Evolutionary conservation across 2,113 vertebrate species (phyloP).

Genomic region (Muntiacus muntjak): DNA sequence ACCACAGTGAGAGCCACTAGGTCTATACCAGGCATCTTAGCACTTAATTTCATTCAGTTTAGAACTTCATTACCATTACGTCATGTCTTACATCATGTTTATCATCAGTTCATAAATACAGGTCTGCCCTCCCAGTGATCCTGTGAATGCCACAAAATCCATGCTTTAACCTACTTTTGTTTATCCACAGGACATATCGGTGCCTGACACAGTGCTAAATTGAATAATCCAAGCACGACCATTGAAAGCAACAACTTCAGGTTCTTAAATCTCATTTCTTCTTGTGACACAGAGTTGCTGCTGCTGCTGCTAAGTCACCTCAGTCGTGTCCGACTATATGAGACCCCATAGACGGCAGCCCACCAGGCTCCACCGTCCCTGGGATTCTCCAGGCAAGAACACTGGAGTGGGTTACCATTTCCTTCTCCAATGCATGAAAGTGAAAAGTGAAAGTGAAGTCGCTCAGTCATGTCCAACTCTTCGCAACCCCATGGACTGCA

Average conservation of each 20-base stretch:
- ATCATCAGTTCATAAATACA: conserved; percentile 13
- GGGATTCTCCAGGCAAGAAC: too few relatives aligned
- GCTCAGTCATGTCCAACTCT: too few relatives aligned
- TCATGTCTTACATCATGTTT: conserved; percentile 20
- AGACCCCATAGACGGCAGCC: too few relatives aligned
- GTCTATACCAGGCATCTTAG: background rate
- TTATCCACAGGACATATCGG: background rate
- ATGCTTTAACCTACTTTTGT: conserved; percentile 2
- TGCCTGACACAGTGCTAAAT: background rate
- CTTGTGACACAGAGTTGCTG: background rate
- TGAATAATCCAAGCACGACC: background rate
- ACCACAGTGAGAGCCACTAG: background rate
- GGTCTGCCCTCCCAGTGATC: background rate
- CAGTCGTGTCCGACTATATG: too few relatives aligned
- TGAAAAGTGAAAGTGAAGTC: too few relatives aligned
- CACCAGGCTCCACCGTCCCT: too few relatives aligned
- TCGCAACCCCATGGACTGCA: too few relatives aligned
- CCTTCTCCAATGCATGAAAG: too few relatives aligned
- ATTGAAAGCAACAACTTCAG: background rate
- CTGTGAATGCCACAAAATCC: background rate
- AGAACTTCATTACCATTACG: background rate
- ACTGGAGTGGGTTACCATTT: too few relatives aligned
- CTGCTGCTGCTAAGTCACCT: too few relatives aligned
- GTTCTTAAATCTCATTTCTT: background rate
- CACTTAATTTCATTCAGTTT: background rate